A percentile compares a stretch with the other conserved stretches of the same genome.
phyloP scores from a whole-genome alignment of 2,888 invertebrate species.

The Chaetogeoica ovagalla region DNA sequence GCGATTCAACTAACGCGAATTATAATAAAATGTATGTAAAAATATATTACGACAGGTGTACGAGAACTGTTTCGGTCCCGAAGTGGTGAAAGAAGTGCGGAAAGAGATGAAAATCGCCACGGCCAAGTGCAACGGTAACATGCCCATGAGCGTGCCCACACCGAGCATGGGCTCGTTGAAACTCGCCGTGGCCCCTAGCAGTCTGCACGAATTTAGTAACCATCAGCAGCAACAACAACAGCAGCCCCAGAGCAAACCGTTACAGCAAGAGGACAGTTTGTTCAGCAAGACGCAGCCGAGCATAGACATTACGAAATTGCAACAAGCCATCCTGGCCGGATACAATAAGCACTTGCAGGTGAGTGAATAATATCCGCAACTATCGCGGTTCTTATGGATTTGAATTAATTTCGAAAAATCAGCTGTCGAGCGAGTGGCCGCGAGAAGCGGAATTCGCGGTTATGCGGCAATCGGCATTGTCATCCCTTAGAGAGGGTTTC shows the following conservation, averaged over 20 bases:
- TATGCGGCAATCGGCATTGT: too few species aligned
- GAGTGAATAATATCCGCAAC: conserved; percentile 56
- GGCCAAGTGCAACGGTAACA: conserved; percentile 63
- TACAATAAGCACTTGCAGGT: conserved; percentile 61
- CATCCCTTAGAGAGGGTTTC: too few species aligned
- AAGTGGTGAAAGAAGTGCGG: conserved; percentile 70
- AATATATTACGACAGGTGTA: too few species aligned
- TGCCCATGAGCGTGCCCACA: conserved; percentile 49
- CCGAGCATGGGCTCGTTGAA: conserved; percentile 31
- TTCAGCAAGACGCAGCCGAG: conserved; percentile 56
- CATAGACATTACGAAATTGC: conserved; percentile 63
- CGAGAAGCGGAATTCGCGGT: too few species aligned
- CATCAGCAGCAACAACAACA: conserved; percentile 6
- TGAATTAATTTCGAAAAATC: too few species aligned
- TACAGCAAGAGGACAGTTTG: conserved; percentile 22
- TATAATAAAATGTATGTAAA: too few species aligned
- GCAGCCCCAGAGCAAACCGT: conserved; percentile 1
- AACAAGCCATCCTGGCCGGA: conserved; percentile 64
- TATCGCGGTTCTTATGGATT: too few species aligned
- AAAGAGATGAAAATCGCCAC: conserved; percentile 71
- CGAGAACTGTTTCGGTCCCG: conserved; percentile 72
- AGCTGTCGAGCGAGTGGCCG: too few species aligned
- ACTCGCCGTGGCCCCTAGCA: not conserved
- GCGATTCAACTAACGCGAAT: too few species aligned
- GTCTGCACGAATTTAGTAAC: conserved; percentile 57